Base-by-base conservation (phyloP, 1,140 invertebrate species). In the Dryas iulia region DNA sequence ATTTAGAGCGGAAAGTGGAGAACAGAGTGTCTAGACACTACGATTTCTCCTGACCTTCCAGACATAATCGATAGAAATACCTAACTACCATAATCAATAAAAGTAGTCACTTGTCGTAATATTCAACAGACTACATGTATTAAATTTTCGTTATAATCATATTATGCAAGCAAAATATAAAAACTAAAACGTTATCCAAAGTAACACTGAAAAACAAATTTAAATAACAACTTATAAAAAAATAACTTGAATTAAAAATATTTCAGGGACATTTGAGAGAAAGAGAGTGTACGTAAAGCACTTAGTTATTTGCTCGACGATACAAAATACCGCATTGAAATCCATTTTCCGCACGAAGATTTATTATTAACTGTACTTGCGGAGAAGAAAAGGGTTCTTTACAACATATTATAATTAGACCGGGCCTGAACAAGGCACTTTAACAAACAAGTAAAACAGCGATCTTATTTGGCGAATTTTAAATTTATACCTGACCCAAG, bases 341-440 rank as follows among this genome's bases (percentile, higher is more conserved):
- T 59, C n/a, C 21, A 57, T 67, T 62, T 67, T 59, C 65, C 57
- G 26, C 35, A 67, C 30, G n/a, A 59, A 67, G 47, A 59, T 67
- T 59, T 67, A 70, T 58, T 57, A 66, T 67, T 66, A 58, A 66
- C 21, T 33, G 63, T 47, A 18, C 54, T 33, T 54, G 21, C 25
- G 30, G 31, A n/a, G 12, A 26, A 66, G 54, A 58, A 66, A 58
- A 66, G 63, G 63, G 63, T 66, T 66, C 30, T 58, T 61, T 54
- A 62, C 35, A 62, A 62, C 60, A 62, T 62, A 62, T 62, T 62
- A 62, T 54, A 62, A 53, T 62, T 62, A 62, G 47, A 30, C 18
- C 47, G 35, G 24, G 59, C 35, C 23, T 39, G 24, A 61, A 24
- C 60, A 10, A 39, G 24, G 25, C 25, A 62, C 60, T 62, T 53